Evolutionary conservation across 2,797 vertebrate species (phyloP), one percentile per base, ranked within the genome.

Genomic region (Lepus oiostolus): DNA sequence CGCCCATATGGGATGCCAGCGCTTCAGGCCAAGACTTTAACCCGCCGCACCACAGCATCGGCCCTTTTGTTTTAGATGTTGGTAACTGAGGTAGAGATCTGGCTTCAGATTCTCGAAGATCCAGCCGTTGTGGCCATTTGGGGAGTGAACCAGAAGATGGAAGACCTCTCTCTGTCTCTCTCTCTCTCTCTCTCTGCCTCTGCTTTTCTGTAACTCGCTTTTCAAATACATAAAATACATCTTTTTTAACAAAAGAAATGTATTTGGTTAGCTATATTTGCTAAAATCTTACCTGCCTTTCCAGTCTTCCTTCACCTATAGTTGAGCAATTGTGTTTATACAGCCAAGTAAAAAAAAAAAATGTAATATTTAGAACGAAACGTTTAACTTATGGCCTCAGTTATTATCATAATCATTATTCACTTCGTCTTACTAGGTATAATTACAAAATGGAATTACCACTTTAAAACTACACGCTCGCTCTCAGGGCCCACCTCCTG

Each of bases 321-420:
- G 28, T 26, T 62, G 38, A 19, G 35, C 16, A 52, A 17, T 35
- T 83, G 35, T 50, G 67, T 91, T 82, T 88, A 52, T 72, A 38
- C 30, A 79, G 26, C 42, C 72, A 80, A 75, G 52, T 67, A 28
- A 65, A 85, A 47, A 47, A 35, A 47, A 47, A 47, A 65, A 11
- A 5, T 65, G 47, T 84, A n/a, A 70, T n/a, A 60, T 85, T 38
- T 85, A 83, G 30, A 91, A 96, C 62, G 35, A 80, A 68, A 28
- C 24, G 8, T 17, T 92, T 72, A 12, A 83, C 24, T 68, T 81
- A 24, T 22, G 26, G 12, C 22, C 82, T 89, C 58, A 85, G 30
- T 62, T 21, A 50, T 88, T n/a, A 83, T 32, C 60, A 60, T 71
- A 32, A 87, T 50, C 7, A 65, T 28, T 81, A 38, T 54, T 50